Conservation (phyloP, 2,113 vertebrate species). For the Atrichornis clamosus region DNA sequence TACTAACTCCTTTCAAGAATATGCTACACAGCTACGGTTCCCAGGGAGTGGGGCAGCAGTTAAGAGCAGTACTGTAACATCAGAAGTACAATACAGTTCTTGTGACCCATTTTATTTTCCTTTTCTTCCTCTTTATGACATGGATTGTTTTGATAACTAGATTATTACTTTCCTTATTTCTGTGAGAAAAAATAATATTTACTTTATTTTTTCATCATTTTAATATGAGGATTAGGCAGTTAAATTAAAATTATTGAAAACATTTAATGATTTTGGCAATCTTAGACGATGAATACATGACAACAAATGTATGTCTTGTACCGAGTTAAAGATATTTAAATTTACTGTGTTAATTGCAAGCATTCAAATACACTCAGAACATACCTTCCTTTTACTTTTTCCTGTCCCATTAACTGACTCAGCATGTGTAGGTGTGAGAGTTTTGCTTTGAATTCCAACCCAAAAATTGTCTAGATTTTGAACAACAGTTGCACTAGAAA, state of each 20-base stretch:
- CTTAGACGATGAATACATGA: background rate
- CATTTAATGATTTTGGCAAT: background rate
- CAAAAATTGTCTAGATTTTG: constrained; percentile 59
- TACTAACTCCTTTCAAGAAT: background rate
- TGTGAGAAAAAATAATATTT: background rate
- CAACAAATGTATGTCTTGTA: background rate
- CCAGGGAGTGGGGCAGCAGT: background rate
- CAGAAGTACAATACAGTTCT: background rate
- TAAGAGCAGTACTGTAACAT: background rate
- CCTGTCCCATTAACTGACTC: background rate
- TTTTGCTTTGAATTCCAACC: constrained; percentile 65
- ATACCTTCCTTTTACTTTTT: constrained; percentile 65
- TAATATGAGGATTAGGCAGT: background rate
- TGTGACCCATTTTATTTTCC: background rate
- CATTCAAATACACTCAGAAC: background rate
- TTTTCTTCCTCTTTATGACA: background rate
- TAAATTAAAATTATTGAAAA: background rate
- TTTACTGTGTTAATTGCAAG: background rate
- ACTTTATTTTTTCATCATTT: background rate
- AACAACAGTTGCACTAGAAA: constrained; percentile 59
- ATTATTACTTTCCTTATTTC: background rate
- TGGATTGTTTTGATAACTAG: background rate
- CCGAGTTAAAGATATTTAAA: background rate
- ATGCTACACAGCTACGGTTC: background rate
- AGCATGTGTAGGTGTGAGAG: background rate